Evolutionary conservation across 1,140 invertebrate species (phyloP), one percentile per base, ranked within the genome.

Genomic region (Zaprionus camerounensis): DNA sequence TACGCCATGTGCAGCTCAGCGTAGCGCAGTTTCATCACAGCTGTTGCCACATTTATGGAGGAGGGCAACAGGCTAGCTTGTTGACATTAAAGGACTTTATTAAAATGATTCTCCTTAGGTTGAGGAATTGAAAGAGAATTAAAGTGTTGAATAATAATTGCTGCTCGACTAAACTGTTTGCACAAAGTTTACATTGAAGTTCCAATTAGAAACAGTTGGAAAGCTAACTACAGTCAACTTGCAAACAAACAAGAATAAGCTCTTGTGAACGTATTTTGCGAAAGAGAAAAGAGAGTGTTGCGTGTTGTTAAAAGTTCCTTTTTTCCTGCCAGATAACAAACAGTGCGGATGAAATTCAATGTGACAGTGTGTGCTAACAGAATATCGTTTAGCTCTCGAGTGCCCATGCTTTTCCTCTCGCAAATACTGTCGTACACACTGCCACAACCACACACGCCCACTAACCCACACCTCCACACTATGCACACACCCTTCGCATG

Each of bases 1-100:
- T 66, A 71, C 72, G 58, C 72, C 49, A 38, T 63, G 59, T 63
- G 72, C 66, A 61, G 41, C 64, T n/a, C 6, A 20, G 22, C 28
- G 41, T 15, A 44, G 36, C 15, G 5, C 36, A 31, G 13, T 26
- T 66, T 28, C 22, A 15, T 38, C 24, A n/a, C 65, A 68, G 44
- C 71, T 68, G 64, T 51, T 51, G 46, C 20, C 20, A 17, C 34
- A 61, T 68, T 73, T 73, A 67, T 41, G 41, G 11, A 13, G 41
- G 1, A 17, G 2, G 13, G 17, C 9, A 53, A 22, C 17, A 12
- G 24, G 53, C 41, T 17, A 17, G n/a, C 13, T 51, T 3, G 17
- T 26, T 46, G 41, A 46, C n/a, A 20, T 46, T 17, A 17, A 46
- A 46, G 17, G 41, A 17, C 7, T 46, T 46, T 46, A 46, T 46